Percentiles rank a stretch among this genome's conserved stretches.
Conservation (phyloP, 2,888 invertebrate genomes). For the Caenorhabditis sp. region DNA sequence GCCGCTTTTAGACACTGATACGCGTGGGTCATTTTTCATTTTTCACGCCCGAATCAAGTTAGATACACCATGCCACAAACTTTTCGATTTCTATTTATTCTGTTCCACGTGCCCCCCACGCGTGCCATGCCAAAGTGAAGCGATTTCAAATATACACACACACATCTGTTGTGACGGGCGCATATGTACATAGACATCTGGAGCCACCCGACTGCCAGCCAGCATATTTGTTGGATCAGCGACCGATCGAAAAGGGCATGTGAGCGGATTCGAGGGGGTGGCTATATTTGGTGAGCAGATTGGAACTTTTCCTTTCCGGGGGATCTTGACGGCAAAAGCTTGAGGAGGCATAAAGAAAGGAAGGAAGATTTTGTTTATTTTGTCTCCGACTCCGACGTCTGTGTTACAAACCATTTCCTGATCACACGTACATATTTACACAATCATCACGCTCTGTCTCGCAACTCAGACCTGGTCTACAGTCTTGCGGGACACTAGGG, state of each 20-base stretch:
- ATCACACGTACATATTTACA: conserved; percentile 32
- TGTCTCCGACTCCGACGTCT: not conserved
- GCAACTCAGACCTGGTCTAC: not conserved
- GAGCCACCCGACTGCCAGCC: conserved; percentile 2
- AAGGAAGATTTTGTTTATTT: conserved; percentile 17
- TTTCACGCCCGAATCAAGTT: conserved; percentile 33
- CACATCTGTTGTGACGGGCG: conserved; percentile 43
- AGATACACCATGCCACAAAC: conserved; percentile 14
- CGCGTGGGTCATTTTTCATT: conserved; percentile 29
- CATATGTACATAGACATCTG: conserved; percentile 39
- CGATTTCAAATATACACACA: conserved; percentile 30
- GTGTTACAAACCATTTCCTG: conserved; percentile 49
- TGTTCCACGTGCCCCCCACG: conserved; percentile 33
- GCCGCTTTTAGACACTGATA: conserved; percentile 22
- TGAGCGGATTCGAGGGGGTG: not conserved
- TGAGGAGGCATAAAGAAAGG: not conserved
- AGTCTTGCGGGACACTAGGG: no score
- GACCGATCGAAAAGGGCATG: conserved; percentile 13
- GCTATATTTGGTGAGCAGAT: not conserved
- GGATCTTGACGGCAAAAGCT: not conserved
- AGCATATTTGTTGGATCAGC: conserved; percentile 38
- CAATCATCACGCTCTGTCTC: conserved; percentile 14
- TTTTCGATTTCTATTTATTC: conserved; percentile 25
- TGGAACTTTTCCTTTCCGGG: conserved; percentile 6
- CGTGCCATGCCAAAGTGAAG: conserved; percentile 27